phyloP scores from a whole-genome alignment of 1,140 invertebrate species.

The Drosophila tani region DNA sequence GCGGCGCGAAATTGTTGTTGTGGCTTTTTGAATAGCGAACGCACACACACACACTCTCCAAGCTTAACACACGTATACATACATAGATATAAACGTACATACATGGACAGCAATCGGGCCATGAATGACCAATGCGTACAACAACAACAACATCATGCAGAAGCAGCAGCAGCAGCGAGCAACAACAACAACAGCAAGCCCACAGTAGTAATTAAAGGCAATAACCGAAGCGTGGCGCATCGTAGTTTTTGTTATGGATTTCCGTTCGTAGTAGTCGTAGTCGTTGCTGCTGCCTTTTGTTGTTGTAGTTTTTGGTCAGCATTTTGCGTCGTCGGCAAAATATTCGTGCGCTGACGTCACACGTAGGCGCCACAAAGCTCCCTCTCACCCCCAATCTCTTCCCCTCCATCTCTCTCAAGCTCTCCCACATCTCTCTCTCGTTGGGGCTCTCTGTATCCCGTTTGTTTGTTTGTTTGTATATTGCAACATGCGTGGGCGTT shows the following conservation, averaged over 20 bases:
- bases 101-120: conserved; percentile 36
- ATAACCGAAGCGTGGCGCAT: conserved; percentile 79
- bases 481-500: conserved; percentile 73
- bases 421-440: neutral
- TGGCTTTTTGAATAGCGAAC: conserved; percentile 63
- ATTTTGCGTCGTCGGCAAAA: conserved; percentile 69
- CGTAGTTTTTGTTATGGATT: conserved; percentile 68
- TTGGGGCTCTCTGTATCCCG: conserved; percentile 11
- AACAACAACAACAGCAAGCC: conserved; percentile 32
- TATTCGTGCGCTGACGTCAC: conserved; percentile 73
- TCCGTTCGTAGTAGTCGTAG: conserved; percentile 62
- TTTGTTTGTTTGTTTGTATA: conserved; percentile 61
- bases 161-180: conserved; percentile 7
- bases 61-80: conserved; percentile 16
- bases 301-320: conserved; percentile 48
- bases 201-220: conserved; percentile 79
- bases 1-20: conserved; percentile 68
- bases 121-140: conserved; percentile 78
- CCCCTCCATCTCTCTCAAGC: no score
- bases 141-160: conserved; percentile 32
- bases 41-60: conserved; percentile 16
- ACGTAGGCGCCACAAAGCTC: conserved; percentile 61
- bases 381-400: conserved; percentile 5
- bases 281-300: conserved; percentile 15
- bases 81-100: conserved; percentile 20